These are phyloP conservation scores for Eupithecia pulchellata DNA, from an alignment of 2,888 invertebrate genomes.

Conservation along the genomic window DNA sequence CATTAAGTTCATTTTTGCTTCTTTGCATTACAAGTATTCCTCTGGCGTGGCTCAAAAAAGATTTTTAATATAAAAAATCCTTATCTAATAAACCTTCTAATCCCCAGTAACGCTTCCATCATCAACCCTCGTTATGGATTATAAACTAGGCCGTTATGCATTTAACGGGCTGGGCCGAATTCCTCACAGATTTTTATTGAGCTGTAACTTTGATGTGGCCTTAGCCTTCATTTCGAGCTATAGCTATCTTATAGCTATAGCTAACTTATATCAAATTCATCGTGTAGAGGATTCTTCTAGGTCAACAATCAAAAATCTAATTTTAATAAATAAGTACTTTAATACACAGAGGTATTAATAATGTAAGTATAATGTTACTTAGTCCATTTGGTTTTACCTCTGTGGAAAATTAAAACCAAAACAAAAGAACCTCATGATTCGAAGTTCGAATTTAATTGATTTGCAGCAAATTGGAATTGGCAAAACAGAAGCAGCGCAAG, in stretches of 20 bases:
- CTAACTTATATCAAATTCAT: background rate
- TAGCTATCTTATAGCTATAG: background rate
- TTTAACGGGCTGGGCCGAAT: constrained; percentile 53
- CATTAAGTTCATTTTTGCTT: background rate
- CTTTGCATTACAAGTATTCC: background rate
- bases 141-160: constrained; percentile 62
- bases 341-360: too few species aligned
- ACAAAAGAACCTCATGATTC: background rate
- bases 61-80: constrained; percentile 5
- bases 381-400: background rate
- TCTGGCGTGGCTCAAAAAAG: background rate
- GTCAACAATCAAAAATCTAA: background rate
- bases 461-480: background rate
- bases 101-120: constrained; percentile 51
- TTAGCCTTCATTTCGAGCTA: constrained; percentile 21
- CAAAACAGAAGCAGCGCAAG: background rate
- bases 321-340: background rate
- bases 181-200: constrained; percentile 67
- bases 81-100: constrained; percentile 40
- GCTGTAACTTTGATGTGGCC: constrained; percentile 50
- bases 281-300: background rate
- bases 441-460: background rate
- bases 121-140: constrained; percentile 58
- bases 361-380: too few species aligned
- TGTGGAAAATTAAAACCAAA: background rate